phyloP scores from a whole-genome alignment of 2,113 vertebrate species.

The Nannobrachium achirus region DNA sequence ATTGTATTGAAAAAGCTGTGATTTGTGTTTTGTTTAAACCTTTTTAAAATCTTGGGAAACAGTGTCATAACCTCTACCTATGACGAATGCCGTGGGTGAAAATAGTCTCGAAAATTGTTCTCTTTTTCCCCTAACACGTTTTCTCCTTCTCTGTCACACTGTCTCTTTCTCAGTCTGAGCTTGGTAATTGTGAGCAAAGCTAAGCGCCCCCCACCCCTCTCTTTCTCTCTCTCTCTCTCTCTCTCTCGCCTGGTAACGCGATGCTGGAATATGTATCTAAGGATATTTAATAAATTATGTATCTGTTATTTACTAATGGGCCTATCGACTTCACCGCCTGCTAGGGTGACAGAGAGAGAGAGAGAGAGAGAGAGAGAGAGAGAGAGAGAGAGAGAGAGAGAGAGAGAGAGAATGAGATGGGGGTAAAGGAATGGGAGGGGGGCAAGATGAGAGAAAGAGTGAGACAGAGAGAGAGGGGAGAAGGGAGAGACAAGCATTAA shows the following conservation, averaged over 20 bases:
- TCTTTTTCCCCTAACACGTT: too few relatives aligned
- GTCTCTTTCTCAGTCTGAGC: too few relatives aligned
- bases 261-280: constrained; percentile 70
- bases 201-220: background rate
- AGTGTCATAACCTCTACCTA: too few relatives aligned
- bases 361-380: too few relatives aligned
- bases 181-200: background rate
- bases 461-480: background rate
- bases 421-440: background rate
- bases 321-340: constrained; percentile 53
- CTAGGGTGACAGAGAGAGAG: constrained; percentile 36
- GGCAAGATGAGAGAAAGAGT: background rate
- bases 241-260: constrained; percentile 42
- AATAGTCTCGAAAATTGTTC: too few relatives aligned
- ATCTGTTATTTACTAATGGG: constrained; percentile 71
- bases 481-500: constrained; percentile 38
- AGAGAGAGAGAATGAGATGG: background rate
- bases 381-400: constrained; percentile 2
- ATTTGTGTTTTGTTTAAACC: too few relatives aligned
- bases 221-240: background rate
- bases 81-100: too few relatives aligned
- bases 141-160: too few relatives aligned
- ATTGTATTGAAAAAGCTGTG: too few relatives aligned
- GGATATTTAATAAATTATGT: constrained; percentile 74
- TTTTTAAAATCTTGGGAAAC: too few relatives aligned